Percentiles rank a stretch among this genome's conserved stretches.
phyloP scores from a whole-genome alignment of 2,888 invertebrate genomes.

The Pemphredon lugubris region DNA sequence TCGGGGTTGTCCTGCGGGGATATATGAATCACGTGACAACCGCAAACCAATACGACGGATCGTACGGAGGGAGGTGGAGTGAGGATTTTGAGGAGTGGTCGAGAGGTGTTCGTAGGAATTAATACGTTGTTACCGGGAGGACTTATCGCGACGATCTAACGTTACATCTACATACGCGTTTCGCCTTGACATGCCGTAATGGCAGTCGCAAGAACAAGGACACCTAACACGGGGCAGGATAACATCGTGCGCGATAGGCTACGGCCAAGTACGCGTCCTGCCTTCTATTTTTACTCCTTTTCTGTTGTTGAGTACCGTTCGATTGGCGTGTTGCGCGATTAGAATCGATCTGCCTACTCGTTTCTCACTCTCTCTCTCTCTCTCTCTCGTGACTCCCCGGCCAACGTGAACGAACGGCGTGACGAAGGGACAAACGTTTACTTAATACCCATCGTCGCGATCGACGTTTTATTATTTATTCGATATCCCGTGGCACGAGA shows the following conservation, averaged over 20 bases:
- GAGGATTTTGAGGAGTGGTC: conserved; percentile 9
- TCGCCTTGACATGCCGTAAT: conserved; percentile 72
- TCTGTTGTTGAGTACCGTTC: conserved; percentile 51
- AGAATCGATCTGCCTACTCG: conserved; percentile 56
- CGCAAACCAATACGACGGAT: too few relatives aligned
- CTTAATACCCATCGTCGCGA: too few relatives aligned
- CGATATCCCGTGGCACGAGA: too few relatives aligned
- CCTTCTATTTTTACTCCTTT: conserved; percentile 61
- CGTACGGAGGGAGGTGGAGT: neutral
- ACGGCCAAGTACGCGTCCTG: conserved; percentile 65
- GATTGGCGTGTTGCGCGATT: conserved; percentile 52
- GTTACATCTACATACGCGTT: conserved; percentile 58
- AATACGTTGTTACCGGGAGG: conserved; percentile 39
- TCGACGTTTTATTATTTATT: too few relatives aligned
- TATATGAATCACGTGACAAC: neutral
- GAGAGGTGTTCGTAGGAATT: conserved; percentile 28
- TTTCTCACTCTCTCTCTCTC: conserved; percentile 13
- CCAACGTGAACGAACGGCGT: conserved; percentile 31
- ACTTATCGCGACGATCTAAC: conserved; percentile 59
- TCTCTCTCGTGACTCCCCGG: conserved; percentile 40
- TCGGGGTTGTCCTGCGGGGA: neutral
- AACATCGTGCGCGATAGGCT: conserved; percentile 65
- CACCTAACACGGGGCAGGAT: conserved; percentile 65
- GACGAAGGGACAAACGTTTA: too few relatives aligned
- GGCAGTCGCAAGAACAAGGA: conserved; percentile 71